Evolutionary conservation across 2,797 vertebrate genomes (phyloP).

Genomic region (Chromobotia macracanthus): DNA sequence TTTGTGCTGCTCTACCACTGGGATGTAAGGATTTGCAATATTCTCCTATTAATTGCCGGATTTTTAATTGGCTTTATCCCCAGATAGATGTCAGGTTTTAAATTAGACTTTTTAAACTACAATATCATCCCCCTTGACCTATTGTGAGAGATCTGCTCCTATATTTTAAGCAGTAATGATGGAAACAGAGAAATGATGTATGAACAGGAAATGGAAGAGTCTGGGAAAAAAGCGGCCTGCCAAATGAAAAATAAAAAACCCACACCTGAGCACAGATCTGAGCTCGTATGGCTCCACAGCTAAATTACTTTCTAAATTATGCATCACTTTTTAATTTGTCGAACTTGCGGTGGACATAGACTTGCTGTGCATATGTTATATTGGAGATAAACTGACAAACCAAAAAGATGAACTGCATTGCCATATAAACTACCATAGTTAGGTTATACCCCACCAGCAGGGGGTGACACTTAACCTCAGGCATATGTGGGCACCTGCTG

Average conservation of each 20-base stretch:
- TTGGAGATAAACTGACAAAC: constrained; percentile 61
- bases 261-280: constrained; percentile 63
- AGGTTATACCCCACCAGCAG: not conserved
- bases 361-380: constrained; percentile 65
- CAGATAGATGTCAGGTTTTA: constrained; percentile 62
- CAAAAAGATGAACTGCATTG: not conserved
- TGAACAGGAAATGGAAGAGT: constrained; percentile 37
- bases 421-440: not conserved
- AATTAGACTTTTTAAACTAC: constrained; percentile 51
- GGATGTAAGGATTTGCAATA: constrained; percentile 63
- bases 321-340: constrained; percentile 80
- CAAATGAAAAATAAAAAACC: constrained; percentile 51
- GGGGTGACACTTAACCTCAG: not conserved
- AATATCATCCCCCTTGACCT: constrained; percentile 24
- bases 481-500: not conserved
- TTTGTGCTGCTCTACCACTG: constrained; percentile 70
- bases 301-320: constrained; percentile 79
- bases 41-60: constrained; percentile 67
- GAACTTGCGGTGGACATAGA: constrained; percentile 59
- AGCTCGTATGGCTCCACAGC: constrained; percentile 67
- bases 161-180: constrained; percentile 44
- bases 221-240: constrained; percentile 44
- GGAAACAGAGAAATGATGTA: constrained; percentile 35
- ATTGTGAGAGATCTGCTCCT: constrained; percentile 46
- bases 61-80: constrained; percentile 69